Evolutionary conservation across 2,888 invertebrate genomes (phyloP), one percentile per base, ranked within the genome.

Genomic region (Lasioglossum malachurum): DNA sequence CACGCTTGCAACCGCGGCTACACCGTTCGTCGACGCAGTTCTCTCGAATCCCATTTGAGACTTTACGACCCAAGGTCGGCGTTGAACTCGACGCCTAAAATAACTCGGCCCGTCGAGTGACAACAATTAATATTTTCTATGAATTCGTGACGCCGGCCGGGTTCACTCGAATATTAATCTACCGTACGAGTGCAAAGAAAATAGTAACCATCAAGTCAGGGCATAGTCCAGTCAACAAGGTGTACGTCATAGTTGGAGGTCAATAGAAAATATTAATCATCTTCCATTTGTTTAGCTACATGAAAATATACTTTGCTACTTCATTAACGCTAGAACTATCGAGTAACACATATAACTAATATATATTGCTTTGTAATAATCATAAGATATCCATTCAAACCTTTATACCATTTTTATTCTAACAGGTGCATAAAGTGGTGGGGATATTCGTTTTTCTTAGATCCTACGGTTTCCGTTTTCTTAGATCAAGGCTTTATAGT

Each of bases 21-120:
- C 64, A 49, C 16, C 23, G 85, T 78, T 69, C 78, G 69, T 78
- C 78, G 82, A 85, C 80, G 87, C 75, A 87, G 75, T 80, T 82
- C 19, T 57, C 75, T 75, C 49, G 75, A 57, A 67, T 67, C 80
- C 82, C 79, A 73, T 82, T 85, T 60, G 82, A 69, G 69, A 53
- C 77, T 80, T 79, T 35, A 14, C 23, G 49, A 67, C 80, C 57
- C 80, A 87, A 87, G 87, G 87, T 67, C 82, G 64, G 1, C 77
- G 75, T 60, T 82, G 67, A 74, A 82, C 23, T 31, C 27, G 46
- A 14, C 60, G 76, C n/a, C 79, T 19, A 67, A 74, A 87, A 82
- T 82, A 78, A 71, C 71, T 71, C 53, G 60, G 57, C 38, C 38
- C 60, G 12, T 60, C 77, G 44, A 64, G 60, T 60, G 75, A 46